Evolutionary conservation across 2,888 invertebrate species (phyloP).

Genomic region (Spisula subtruncata): DNA sequence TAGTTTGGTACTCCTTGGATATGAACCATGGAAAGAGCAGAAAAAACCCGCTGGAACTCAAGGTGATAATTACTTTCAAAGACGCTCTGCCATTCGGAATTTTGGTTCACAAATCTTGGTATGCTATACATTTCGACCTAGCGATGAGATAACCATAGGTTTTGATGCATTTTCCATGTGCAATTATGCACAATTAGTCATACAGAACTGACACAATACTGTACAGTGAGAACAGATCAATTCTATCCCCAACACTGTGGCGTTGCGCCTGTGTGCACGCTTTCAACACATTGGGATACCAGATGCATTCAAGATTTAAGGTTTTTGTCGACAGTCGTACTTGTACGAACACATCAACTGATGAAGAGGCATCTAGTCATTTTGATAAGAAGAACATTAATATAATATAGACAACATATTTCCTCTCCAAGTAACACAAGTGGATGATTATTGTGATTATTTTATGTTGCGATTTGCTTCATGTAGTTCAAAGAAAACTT

Average conservation of each 20-base stretch:
- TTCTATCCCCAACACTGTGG: neutral
- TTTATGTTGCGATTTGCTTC: neutral
- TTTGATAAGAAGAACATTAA: neutral
- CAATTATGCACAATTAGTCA: conserved; percentile 29
- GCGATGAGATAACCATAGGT: conserved; percentile 27
- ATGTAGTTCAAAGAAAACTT: neutral
- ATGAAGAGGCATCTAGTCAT: neutral
- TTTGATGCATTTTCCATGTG: conserved; percentile 42
- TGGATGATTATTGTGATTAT: neutral
- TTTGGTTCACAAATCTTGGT: neutral
- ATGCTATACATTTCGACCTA: conserved; percentile 33
- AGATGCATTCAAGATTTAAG: neutral
- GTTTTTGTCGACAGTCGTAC: conserved; percentile 3
- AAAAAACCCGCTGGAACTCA: neutral
- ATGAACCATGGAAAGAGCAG: neutral
- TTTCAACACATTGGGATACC: neutral
- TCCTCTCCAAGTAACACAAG: neutral
- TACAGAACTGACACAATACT: neutral
- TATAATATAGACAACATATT: neutral
- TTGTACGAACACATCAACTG: neutral
- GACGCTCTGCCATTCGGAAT: conserved; percentile 6
- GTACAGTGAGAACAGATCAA: neutral
- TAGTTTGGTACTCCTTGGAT: neutral
- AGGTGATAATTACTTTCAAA: conserved; percentile 19
- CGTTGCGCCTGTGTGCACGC: neutral